A percentile compares a stretch with the other conserved stretches of the same genome.
These are phyloP conservation scores for Austrolebias charrua DNA, from an alignment of 2,797 vertebrate species.

Conservation along the genomic window DNA sequence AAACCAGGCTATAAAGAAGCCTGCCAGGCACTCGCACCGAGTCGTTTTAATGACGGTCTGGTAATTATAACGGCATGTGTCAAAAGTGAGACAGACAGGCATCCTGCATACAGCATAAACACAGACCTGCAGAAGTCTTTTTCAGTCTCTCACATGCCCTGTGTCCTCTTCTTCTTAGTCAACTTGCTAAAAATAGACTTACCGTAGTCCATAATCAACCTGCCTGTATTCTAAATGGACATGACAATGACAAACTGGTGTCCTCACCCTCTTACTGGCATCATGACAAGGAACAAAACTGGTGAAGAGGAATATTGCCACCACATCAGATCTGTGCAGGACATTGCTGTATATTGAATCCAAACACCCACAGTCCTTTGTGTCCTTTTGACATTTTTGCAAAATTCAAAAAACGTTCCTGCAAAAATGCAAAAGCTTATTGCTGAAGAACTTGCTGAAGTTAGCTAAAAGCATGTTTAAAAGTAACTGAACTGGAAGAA, in stretches of 20 bases:
- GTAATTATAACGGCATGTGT: conserved; percentile 72
- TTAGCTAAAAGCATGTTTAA: no score
- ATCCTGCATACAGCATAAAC: conserved; percentile 40
- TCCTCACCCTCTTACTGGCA: conserved; percentile 37
- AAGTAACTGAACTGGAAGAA: no score
- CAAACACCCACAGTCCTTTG: not conserved
- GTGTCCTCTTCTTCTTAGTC: conserved; percentile 24
- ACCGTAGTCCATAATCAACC: conserved; percentile 39
- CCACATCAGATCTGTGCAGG: conserved; percentile 7
- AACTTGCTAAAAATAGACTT: conserved; percentile 44
- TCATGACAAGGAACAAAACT: conserved; percentile 12
- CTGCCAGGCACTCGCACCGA: conserved; percentile 71
- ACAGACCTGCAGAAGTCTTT: conserved; percentile 20
- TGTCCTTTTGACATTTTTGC: not conserved
- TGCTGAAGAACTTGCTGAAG: no score
- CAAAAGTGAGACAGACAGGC: conserved; percentile 70
- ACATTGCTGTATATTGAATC: not conserved
- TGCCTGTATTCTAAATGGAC: conserved; percentile 42
- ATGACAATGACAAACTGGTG: conserved; percentile 35
- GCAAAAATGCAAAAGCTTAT: no score
- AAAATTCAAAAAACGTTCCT: not conserved
- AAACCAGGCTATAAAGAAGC: conserved; percentile 76
- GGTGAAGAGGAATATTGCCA: not conserved
- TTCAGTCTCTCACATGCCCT: conserved; percentile 6
- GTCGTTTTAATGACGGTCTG: conserved; percentile 69